Evolutionary conservation across 1,140 invertebrate genomes (phyloP), one percentile per base, ranked within the genome.

Genomic region (Musca vetustissima): DNA sequence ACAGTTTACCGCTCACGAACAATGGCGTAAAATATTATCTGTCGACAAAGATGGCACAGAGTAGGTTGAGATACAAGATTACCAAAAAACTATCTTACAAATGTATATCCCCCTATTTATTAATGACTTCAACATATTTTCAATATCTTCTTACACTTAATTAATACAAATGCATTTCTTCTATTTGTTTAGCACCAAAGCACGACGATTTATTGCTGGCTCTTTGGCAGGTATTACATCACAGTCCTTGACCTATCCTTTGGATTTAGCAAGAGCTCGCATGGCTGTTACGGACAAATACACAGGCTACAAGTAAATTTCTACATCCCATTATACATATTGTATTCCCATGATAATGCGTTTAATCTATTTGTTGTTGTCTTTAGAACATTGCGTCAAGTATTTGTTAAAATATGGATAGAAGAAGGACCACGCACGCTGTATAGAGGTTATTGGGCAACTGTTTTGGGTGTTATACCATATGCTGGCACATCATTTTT

Each of bases 401-500:
- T 98, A 6, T 97, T 98, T 83, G 78, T 85, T 25, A 91, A 90
- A 75, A 95, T 96, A 66, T 92, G 91, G 78, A 79, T 85, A 64
- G 85, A 90, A 68, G 95, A 98, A 85, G 96, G 97, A 0, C 77
- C 91, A 1, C 52, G 81, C 47, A 89, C 91, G 0, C 88, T 98
- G 48, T 99, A 96, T 82, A 83, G 91, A 71, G 97, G 97, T 0
- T 96, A 95, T 80, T 85, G 89, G 36, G 93, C 97, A 1, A 98
- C 97, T 0, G 87, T 99, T 19, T 79, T 97, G 1, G 98, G 98
- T 2, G 95, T 97, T 0, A 93, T 99, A 75, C 96, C 96, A 0
- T 99, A 99, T 84, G 97, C 98, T 13, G 98, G 98, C 11, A 92
- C 92, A 57, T 97, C 95, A 50, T 99, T 99, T 84, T 98, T 94